These are phyloP conservation scores for Pavo muticus DNA, from an alignment of 2,113 vertebrate genomes.

Conservation along the genomic window DNA sequence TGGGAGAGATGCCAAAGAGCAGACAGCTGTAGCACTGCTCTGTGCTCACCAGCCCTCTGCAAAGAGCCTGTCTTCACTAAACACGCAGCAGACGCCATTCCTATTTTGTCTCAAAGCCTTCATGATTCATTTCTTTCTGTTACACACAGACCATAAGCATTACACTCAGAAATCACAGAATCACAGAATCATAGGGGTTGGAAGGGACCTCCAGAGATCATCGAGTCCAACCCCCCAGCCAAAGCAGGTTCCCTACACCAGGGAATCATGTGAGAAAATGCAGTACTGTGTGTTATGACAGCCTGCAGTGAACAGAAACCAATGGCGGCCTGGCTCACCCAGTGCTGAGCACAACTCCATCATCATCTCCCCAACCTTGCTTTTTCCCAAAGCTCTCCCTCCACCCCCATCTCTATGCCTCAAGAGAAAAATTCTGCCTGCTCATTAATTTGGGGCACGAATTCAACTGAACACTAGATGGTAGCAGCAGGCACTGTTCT, in stretches of 20 bases:
- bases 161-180: not conserved
- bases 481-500: constrained; percentile 7
- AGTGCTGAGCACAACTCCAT: not conserved
- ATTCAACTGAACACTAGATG: not conserved
- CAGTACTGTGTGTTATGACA: not conserved
- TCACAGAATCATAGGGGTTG: too few relatives aligned
- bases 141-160: not conserved
- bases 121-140: not conserved
- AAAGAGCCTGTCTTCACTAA: not conserved
- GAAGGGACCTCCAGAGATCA: too few relatives aligned
- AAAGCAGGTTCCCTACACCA: too few relatives aligned
- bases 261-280: not conserved
- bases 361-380: not conserved
- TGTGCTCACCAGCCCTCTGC: not conserved
- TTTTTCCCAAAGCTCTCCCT: not conserved
- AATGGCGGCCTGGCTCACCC: not conserved
- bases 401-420: not conserved
- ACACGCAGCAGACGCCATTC: not conserved
- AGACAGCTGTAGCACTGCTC: not conserved
- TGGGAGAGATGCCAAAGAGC: not conserved
- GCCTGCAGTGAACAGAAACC: not conserved
- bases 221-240: too few relatives aligned
- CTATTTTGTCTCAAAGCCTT: not conserved
- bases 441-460: not conserved
- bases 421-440: not conserved